phyloP scores from a whole-genome alignment of 2,888 invertebrate species.

The Drosophila gaucha region DNA sequence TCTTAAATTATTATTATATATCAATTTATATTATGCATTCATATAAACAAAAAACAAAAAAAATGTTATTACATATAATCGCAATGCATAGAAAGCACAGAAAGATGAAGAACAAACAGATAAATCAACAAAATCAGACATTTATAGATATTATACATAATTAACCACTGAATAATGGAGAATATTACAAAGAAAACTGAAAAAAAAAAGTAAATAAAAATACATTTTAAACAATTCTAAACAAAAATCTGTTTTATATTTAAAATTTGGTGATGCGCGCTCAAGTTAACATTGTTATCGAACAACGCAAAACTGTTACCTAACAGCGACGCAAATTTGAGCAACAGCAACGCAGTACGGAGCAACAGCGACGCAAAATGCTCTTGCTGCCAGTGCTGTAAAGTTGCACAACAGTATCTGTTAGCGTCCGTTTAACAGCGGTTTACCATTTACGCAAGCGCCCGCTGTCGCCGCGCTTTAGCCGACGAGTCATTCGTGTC shows the following conservation, averaged over 20 bases:
- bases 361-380: constrained; percentile 10
- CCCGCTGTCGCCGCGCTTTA: constrained; percentile 23
- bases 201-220: constrained; percentile 60
- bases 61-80: constrained; percentile 72
- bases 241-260: not conserved
- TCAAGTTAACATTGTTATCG: not conserved
- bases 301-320: not conserved
- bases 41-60: constrained; percentile 34
- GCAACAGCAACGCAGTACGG: not conserved
- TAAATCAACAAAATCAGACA: constrained; percentile 63
- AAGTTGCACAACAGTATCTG: not conserved
- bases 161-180: constrained; percentile 68
- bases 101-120: constrained; percentile 35
- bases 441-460: constrained; percentile 30
- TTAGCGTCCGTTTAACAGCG: constrained; percentile 16
- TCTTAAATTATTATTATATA: constrained; percentile 64
- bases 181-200: constrained; percentile 56
- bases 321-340: constrained; percentile 1
- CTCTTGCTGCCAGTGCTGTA: constrained; percentile 7
- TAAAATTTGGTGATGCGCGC: not conserved
- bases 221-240: constrained; percentile 71
- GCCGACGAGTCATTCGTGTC: constrained; percentile 59
- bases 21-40: constrained; percentile 72
- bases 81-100: constrained; percentile 53
- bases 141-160: constrained; percentile 77